Conservation (phyloP, 2,113 vertebrate species). For the Scartelaos histophorus region DNA sequence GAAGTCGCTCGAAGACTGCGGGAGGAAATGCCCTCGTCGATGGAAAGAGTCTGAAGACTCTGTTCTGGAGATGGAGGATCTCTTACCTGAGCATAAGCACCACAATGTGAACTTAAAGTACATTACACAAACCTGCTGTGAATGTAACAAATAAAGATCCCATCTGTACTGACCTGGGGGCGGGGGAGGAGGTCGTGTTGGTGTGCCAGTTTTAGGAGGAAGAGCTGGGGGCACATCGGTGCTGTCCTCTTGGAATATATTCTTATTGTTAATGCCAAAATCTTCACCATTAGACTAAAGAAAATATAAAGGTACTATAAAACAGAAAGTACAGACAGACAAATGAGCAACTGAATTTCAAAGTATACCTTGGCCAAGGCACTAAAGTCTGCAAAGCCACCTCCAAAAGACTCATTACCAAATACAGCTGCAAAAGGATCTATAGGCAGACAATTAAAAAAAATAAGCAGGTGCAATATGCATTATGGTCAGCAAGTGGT, state of each 20-base stretch:
- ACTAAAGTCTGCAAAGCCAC: conserved; percentile 95
- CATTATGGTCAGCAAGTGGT: conserved; percentile 35
- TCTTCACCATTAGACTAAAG: conserved; percentile 86
- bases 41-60: conserved; percentile 94
- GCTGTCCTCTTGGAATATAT: conserved; percentile 83
- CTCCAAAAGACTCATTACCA: conserved; percentile 89
- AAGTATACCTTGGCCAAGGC: conserved; percentile 86
- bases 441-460: conserved; percentile 39
- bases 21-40: conserved; percentile 86
- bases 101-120: conserved; percentile 53
- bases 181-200: conserved; percentile 92
- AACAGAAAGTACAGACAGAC: not conserved
- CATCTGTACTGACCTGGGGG: conserved; percentile 84
- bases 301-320: not conserved
- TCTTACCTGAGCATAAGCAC: conserved; percentile 84
- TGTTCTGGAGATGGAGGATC: conserved; percentile 84
- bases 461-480: conserved; percentile 14
- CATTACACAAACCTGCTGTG: not conserved
- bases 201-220: conserved; percentile 94
- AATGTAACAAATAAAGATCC: not conserved
- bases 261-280: conserved; percentile 85
- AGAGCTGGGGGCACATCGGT: conserved; percentile 91
- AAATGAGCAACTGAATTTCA: not conserved
- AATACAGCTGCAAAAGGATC: conserved; percentile 94
- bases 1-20: conserved; percentile 84